phyloP scores from a whole-genome alignment of 2,113 vertebrate species.

The Plotosus lineatus region DNA sequence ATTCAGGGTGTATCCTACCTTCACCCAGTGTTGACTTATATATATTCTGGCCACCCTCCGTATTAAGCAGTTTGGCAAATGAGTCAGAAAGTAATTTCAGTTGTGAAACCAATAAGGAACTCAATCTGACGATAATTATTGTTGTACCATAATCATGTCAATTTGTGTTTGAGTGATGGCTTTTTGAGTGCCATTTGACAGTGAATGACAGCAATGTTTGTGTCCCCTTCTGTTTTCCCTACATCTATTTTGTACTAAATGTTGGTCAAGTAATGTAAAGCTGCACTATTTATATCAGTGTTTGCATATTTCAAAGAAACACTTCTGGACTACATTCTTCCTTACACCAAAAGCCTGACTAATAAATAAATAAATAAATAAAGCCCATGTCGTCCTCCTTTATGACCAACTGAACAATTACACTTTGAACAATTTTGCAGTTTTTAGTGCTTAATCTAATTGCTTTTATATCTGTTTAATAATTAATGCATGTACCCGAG shows the following conservation, averaged over 20 bases:
- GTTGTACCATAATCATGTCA: not conserved
- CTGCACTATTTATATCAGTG: not conserved
- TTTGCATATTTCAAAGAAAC: not conserved
- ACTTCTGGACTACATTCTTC: not conserved
- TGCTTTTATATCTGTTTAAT: constrained; percentile 32
- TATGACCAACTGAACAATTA: not conserved
- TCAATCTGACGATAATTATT: not conserved
- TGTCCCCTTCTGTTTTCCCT: not conserved
- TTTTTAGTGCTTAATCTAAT: constrained; percentile 33
- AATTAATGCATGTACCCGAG: constrained; percentile 6
- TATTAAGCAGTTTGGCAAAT: too few species aligned
- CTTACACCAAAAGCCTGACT: not conserved
- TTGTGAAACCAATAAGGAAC: not conserved
- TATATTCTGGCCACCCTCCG: too few species aligned
- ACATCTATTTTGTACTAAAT: not conserved
- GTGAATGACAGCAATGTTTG: not conserved
- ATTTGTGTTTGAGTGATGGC: not conserved
- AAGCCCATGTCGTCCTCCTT: not conserved
- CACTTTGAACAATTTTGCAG: not conserved
- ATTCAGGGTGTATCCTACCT: too few species aligned
- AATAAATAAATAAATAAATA: constrained; percentile 19
- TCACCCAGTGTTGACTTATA: too few species aligned
- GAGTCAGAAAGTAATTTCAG: not conserved
- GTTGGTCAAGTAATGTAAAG: not conserved
- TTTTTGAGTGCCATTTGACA: not conserved